phyloP scores from a whole-genome alignment of 1,140 invertebrate species.

The Ostrea edulis region DNA sequence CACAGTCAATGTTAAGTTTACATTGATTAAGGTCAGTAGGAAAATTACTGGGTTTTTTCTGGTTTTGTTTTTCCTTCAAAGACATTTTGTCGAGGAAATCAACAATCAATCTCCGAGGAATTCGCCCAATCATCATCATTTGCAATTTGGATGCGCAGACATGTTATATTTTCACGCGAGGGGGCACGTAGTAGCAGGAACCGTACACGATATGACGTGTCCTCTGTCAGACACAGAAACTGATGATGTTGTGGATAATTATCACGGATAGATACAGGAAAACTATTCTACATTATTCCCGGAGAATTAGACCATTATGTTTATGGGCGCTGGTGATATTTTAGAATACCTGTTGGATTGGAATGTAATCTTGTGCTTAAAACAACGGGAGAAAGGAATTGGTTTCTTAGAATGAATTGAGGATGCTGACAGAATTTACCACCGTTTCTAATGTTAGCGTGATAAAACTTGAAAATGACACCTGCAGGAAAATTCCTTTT shows the following conservation, averaged over 20 bases:
- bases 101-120: neutral
- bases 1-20: neutral
- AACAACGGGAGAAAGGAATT: neutral
- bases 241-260: neutral
- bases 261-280: neutral
- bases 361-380: neutral
- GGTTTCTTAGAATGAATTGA: neutral
- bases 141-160: neutral
- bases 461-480: neutral
- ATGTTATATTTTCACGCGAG: constrained; percentile 1
- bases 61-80: neutral
- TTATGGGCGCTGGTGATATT: neutral
- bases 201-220: neutral
- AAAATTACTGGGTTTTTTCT: neutral
- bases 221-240: neutral
- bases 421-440: neutral
- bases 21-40: too few relatives aligned
- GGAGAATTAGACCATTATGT: neutral
- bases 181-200: neutral
- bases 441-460: neutral
- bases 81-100: neutral
- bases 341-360: neutral
- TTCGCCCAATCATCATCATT: neutral
- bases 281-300: neutral
- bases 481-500: constrained; percentile 24